phyloP scores from a whole-genome alignment of 2,888 invertebrate species.

The Harpagoxenus sublaevis region DNA sequence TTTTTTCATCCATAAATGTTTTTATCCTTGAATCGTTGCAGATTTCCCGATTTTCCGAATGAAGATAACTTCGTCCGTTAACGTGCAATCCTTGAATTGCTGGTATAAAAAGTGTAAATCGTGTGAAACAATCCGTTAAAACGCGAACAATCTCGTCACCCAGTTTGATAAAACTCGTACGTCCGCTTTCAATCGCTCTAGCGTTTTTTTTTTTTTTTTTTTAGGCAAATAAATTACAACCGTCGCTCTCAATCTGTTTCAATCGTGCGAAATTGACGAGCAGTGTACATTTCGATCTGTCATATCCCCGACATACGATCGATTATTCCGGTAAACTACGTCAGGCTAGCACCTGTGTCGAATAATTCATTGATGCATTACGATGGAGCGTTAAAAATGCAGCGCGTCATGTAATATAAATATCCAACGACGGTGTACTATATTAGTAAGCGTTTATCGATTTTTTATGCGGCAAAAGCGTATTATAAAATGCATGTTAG shows the following conservation, averaged over 20 bases:
- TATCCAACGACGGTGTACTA: conserved; percentile 32
- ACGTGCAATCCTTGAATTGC: conserved; percentile 10
- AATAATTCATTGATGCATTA: conserved; percentile 51
- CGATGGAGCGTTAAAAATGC: conserved; percentile 48
- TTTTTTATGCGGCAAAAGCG: background rate
- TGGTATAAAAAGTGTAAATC: conserved; percentile 30
- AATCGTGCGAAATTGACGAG: conserved; percentile 52
- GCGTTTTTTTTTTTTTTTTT: conserved; percentile 35
- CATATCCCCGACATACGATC: conserved; percentile 30
- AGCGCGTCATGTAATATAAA: conserved; percentile 28
- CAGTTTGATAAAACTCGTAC: conserved; percentile 17
- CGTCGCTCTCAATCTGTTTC: conserved; percentile 45
- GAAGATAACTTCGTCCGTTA: conserved; percentile 13
- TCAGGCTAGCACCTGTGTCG: conserved; percentile 55
- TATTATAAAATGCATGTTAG: background rate
- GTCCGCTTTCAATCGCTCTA: conserved; percentile 42
- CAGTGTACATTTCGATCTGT: conserved; percentile 42
- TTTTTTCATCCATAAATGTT: background rate
- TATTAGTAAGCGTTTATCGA: conserved; percentile 44
- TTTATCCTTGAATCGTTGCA: background rate
- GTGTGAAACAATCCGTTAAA: conserved; percentile 35
- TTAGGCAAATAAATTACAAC: conserved; percentile 47
- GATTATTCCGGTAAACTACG: conserved; percentile 60
- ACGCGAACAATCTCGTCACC: conserved; percentile 7
- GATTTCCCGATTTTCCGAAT: conserved; percentile 16